Base-by-base conservation (phyloP, 2,797 vertebrate species). In the Trematomus bernacchii region DNA sequence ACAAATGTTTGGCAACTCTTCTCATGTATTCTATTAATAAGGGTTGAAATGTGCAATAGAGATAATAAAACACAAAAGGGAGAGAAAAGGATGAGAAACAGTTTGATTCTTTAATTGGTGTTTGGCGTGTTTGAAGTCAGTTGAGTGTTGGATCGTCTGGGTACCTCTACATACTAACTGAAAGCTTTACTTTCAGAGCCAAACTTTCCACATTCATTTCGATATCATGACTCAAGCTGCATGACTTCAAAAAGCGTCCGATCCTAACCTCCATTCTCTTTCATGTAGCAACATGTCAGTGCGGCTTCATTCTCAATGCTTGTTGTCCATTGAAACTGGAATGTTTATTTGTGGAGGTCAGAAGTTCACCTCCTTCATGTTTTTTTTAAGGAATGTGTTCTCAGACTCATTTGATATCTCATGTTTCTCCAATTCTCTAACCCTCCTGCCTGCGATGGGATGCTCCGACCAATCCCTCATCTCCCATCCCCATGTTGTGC, bases 401-500 rank as follows among this genome's bases (percentile, higher is more conserved):
- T 80, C 73, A 65, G 62, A 66, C 79, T 89, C 86, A 90, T 90
- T 63, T 82, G 82, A 85, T 89, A 66, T 90, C 53, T 85, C 51
- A 77, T 80, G 78, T 92, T 77, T 90, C 80, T 90, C 84, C 86
- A 66, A 79, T 78, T 88, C 61, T 84, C 81, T 77, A 76, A 90
- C 80, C 73, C 78, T 68, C 67, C 61, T 84, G 86, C 80, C 81
- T 89, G 79, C 73, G 4, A 84, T 72, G 74, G 73, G 76, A 83
- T 78, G 85, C 55, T 65, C 82, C 66, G 9, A 16, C 74, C 66
- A 37, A 37, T 7, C 27, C 73, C 69, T 70, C 69, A 87, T 87
- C 52, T 89, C 85, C 87, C 92, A 92, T 89, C 67, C 87, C 85
- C 88, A 86, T 90, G 89, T 92, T 84, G 77, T 87, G 74, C 59